phyloP scores from a whole-genome alignment of 2,113 vertebrate genomes.

The Poecilia latipinna region DNA sequence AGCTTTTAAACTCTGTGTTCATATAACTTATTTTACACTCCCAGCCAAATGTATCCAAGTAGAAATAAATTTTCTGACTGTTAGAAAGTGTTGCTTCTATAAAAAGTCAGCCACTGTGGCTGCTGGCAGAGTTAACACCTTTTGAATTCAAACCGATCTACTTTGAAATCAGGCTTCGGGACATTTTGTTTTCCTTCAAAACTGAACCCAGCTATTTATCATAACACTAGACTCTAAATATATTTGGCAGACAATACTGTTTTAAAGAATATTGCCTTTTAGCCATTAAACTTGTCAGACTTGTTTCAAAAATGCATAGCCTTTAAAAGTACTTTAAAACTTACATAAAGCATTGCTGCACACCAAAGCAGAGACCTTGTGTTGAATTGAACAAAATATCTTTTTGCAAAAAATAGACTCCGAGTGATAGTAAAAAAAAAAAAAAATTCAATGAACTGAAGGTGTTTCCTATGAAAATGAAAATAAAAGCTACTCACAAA shows the following conservation, averaged over 20 bases:
- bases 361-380: background rate
- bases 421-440: background rate
- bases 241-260: slow-evolving; percentile 4
- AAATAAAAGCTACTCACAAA: background rate
- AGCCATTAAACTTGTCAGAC: slow-evolving; percentile 13
- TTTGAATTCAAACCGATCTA: background rate
- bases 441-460: background rate
- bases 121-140: background rate
- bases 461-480: background rate
- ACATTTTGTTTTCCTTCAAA: slow-evolving; percentile 1
- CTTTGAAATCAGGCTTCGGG: background rate
- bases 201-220: background rate
- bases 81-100: background rate
- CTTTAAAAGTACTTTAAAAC: too few species aligned
- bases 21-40: background rate
- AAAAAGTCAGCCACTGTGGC: background rate
- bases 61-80: background rate
- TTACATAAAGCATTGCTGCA: background rate
- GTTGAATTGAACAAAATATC: background rate
- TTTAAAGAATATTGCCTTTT: slow-evolving; percentile 30
- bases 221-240: slow-evolving; percentile 5
- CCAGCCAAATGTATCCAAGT: background rate
- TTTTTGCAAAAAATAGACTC: background rate
- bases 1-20: background rate
- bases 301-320: background rate